Evolutionary conservation across 1,140 invertebrate species (phyloP).

Genomic region (Microplitis mediator): DNA sequence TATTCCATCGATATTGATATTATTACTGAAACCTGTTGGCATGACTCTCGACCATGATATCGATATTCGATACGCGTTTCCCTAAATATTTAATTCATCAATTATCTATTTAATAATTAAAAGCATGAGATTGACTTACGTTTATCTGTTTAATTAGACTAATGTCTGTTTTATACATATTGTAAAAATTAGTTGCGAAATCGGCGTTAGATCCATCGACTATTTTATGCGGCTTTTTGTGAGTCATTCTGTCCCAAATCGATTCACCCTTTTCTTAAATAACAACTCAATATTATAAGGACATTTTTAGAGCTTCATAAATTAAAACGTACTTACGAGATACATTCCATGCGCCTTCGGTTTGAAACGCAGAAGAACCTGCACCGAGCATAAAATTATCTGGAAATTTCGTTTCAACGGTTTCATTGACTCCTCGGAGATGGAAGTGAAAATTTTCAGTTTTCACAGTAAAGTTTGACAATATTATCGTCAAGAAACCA

Average conservation of each 20-base stretch:
- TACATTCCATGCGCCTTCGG: conserved; percentile 66
- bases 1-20: conserved; percentile 60
- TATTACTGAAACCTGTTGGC: conserved; percentile 58
- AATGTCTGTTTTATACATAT: conserved; percentile 71
- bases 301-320: too few relatives aligned
- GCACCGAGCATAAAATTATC: conserved; percentile 63
- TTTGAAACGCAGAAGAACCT: conserved; percentile 64
- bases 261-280: conserved; percentile 58
- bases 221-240: conserved; percentile 61
- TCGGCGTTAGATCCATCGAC: conserved; percentile 65
- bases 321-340: conserved; percentile 51
- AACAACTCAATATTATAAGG: conserved; percentile 27
- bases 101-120: too few relatives aligned
- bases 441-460: too few relatives aligned
- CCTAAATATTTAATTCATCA: conserved; percentile 13
- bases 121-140: conserved; percentile 42
- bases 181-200: conserved; percentile 74
- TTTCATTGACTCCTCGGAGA: background rate
- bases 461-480: too few relatives aligned
- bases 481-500: too few relatives aligned
- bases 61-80: conserved; percentile 63
- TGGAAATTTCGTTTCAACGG: conserved; percentile 54
- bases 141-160: conserved; percentile 65
- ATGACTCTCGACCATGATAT: conserved; percentile 66
- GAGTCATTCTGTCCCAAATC: conserved; percentile 52